Percentiles rank a stretch among this genome's conserved stretches.
Conservation (phyloP, 2,888 invertebrate genomes). For the Trissolcus brochymenae region DNA sequence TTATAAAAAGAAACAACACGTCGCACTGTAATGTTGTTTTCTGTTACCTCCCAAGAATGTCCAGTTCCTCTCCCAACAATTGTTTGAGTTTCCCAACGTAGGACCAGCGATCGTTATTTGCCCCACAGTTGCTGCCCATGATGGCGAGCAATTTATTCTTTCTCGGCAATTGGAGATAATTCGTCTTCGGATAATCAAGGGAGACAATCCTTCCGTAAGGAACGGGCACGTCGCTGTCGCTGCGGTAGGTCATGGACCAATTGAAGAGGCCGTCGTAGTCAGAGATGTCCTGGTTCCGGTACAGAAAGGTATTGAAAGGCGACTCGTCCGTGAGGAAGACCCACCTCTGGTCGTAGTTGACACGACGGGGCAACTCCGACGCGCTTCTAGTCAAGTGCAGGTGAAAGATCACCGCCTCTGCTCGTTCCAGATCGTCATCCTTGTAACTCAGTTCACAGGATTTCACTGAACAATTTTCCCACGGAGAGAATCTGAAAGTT, state of each 20-base stretch:
- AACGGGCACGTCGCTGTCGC: constrained; percentile 82
- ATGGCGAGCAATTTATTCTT: constrained; percentile 76
- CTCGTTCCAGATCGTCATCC: constrained; percentile 75
- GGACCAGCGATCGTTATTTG: constrained; percentile 77
- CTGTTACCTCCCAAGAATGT: constrained; percentile 78
- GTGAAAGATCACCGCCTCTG: constrained; percentile 83
- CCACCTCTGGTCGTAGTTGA: constrained; percentile 79
- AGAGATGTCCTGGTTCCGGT: constrained; percentile 71
- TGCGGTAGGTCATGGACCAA: constrained; percentile 85
- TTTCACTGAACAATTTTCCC: constrained; percentile 79
- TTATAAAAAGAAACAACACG: no score
- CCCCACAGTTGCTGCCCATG: constrained; percentile 80
- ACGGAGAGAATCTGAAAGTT: constrained; percentile 77
- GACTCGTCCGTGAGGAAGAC: constrained; percentile 84
- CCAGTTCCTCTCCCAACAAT: constrained; percentile 78
- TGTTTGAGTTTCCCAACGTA: constrained; percentile 79
- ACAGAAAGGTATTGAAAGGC: constrained; percentile 80
- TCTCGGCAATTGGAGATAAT: constrained; percentile 29
- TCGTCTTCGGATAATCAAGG: background rate
- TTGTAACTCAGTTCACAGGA: constrained; percentile 81
- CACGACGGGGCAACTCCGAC: constrained; percentile 78
- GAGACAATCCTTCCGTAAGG: constrained; percentile 81
- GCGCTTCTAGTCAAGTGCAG: constrained; percentile 77
- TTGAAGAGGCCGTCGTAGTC: constrained; percentile 82
- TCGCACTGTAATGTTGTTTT: no score